phyloP scores from a whole-genome alignment of 2,888 invertebrate species.

The Coelogynopora nodosa region DNA sequence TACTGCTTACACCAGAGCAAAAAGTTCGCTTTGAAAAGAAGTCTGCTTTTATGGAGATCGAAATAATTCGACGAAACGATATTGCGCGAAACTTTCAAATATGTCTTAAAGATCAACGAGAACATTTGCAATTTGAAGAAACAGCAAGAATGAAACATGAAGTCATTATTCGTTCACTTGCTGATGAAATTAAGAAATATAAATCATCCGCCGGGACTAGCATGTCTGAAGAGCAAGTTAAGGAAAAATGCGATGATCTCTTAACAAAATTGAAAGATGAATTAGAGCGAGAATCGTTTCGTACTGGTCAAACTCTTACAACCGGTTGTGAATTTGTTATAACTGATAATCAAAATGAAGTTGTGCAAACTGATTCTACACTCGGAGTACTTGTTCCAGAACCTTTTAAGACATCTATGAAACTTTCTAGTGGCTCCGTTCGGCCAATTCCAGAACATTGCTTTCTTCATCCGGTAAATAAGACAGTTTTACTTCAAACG shows the following conservation, averaged over 20 bases:
- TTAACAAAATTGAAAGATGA: not conserved
- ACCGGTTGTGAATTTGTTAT: not conserved
- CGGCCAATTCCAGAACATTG: not conserved
- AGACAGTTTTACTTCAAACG: not conserved
- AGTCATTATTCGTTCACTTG: not conserved
- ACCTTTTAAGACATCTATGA: not conserved
- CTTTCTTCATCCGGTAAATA: not conserved
- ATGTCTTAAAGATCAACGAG: conserved; percentile 51
- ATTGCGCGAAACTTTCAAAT: conserved; percentile 54
- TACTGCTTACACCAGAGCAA: conserved; percentile 54
- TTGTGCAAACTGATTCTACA: not conserved
- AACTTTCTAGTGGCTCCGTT: not conserved
- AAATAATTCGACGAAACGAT: conserved; percentile 55
- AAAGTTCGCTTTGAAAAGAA: conserved; percentile 53
- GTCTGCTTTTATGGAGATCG: conserved; percentile 53
- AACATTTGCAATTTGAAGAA: conserved; percentile 53
- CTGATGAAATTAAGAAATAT: not conserved
- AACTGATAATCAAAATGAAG: not conserved
- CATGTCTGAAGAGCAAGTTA: not conserved
- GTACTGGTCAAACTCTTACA: not conserved
- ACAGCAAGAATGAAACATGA: conserved; percentile 53
- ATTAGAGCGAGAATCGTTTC: not conserved
- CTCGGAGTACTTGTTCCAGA: not conserved
- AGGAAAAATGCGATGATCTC: not conserved
- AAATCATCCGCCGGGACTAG: not conserved